These are phyloP conservation scores for Octopus sinensis DNA, from an alignment of 1,140 invertebrate genomes.

Conservation along the genomic window DNA sequence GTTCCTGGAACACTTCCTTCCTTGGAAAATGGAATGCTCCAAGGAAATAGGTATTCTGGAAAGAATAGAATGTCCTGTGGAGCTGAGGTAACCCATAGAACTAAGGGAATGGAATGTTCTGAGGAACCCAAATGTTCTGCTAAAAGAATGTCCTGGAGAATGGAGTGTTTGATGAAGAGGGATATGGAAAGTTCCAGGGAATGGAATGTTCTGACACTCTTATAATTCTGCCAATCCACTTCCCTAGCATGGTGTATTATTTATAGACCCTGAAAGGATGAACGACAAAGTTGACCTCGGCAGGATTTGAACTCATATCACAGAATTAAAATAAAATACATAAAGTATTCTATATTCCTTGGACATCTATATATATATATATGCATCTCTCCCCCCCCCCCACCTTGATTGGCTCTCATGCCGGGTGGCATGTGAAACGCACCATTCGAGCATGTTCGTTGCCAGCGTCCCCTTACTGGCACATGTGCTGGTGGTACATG, in stretches of 20 bases:
- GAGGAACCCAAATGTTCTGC: too few relatives aligned
- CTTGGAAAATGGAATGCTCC: too few relatives aligned
- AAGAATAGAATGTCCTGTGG: too few relatives aligned
- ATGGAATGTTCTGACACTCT: neutral
- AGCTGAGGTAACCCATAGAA: too few relatives aligned
- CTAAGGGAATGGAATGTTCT: too few relatives aligned
- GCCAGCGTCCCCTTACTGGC: too few relatives aligned
- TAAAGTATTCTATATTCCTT: neutral
- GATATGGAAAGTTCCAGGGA: conserved; percentile 2
- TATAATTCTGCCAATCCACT: neutral
- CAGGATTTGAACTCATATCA: neutral
- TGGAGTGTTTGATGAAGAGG: neutral
- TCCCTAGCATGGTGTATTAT: neutral
- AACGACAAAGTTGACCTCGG: too few relatives aligned
- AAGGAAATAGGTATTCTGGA: too few relatives aligned
- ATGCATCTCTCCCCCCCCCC: neutral
- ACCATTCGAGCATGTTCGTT: too few relatives aligned
- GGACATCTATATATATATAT: neutral
- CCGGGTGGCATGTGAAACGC: neutral
- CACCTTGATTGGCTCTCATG: neutral
- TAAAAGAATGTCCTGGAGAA: neutral
- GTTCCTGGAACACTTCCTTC: too few relatives aligned
- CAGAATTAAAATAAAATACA: neutral
- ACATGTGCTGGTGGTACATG: too few relatives aligned
- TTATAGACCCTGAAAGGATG: neutral